These are phyloP conservation scores for Lasioglossum oenotherae DNA, from an alignment of 2,888 invertebrate genomes.

Conservation along the genomic window DNA sequence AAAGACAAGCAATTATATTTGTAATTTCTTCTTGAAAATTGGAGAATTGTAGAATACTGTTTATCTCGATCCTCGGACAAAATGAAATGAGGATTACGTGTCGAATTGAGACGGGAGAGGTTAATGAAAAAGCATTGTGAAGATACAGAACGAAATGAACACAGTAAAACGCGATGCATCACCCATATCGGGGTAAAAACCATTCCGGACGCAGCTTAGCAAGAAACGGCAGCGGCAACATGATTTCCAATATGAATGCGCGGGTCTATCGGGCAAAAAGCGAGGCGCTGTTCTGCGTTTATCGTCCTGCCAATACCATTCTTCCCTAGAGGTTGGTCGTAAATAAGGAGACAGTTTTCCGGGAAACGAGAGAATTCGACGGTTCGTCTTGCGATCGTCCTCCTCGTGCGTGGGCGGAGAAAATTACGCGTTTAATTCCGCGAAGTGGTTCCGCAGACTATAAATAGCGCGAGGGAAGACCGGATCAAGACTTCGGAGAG, in stretches of 20 bases:
- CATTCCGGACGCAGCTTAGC: background rate
- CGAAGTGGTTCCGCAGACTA: conserved; percentile 69
- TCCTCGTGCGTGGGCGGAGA: conserved; percentile 50
- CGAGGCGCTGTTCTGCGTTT: conserved; percentile 11
- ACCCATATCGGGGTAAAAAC: background rate
- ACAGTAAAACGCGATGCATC: background rate
- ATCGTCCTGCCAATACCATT: conserved; percentile 36
- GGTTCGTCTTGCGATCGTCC: conserved; percentile 11
- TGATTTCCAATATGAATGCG: conserved; percentile 10
- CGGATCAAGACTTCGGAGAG: conserved; percentile 54
- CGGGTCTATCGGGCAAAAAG: conserved; percentile 11
- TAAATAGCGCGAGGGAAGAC: conserved; percentile 71
- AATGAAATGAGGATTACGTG: background rate
- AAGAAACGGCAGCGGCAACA: background rate
- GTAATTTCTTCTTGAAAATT: background rate
- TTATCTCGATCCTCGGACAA: background rate
- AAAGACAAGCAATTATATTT: background rate
- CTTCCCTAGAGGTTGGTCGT: conserved; percentile 11
- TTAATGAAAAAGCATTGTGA: background rate
- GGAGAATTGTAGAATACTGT: background rate
- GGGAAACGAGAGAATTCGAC: conserved; percentile 36
- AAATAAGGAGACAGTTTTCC: conserved; percentile 62
- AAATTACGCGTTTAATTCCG: conserved; percentile 75
- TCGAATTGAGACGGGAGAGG: background rate
- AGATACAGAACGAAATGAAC: background rate